Percentiles rank a stretch among this genome's conserved stretches.
phyloP scores from a whole-genome alignment of 2,113 vertebrate species.

The Holacanthus passer region DNA sequence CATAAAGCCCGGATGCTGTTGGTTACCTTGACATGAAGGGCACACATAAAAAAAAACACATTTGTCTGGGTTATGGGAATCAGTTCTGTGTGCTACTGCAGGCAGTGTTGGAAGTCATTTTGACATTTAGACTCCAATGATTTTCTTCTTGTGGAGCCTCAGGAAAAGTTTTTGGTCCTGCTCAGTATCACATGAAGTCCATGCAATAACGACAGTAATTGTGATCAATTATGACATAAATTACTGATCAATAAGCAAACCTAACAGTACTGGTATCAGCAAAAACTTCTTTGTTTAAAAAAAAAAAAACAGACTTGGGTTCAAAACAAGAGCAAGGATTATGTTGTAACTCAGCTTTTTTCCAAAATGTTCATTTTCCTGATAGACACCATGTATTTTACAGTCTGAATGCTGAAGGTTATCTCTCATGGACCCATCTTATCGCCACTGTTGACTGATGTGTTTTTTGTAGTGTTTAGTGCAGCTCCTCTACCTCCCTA shows the following conservation, averaged over 20 bases:
- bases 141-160: background rate
- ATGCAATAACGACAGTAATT: background rate
- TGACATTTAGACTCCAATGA: constrained; percentile 41
- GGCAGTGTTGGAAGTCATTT: constrained; percentile 33
- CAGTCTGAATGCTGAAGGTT: constrained; percentile 9
- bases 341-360: background rate
- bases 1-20: constrained; percentile 62
- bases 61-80: constrained; percentile 59
- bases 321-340: background rate
- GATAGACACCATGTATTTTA: background rate
- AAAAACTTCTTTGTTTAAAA: background rate
- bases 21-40: constrained; percentile 76
- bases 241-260: background rate
- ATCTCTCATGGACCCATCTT: constrained; percentile 20
- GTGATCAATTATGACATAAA: background rate
- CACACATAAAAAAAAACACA: constrained; percentile 72
- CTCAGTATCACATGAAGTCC: background rate
- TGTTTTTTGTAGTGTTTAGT: constrained; percentile 41
- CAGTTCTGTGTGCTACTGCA: constrained; percentile 39
- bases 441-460: constrained; percentile 18
- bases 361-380: background rate
- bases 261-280: background rate
- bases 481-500: constrained; percentile 32
- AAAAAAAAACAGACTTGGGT: background rate
- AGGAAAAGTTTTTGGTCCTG: background rate